Base-by-base conservation (phyloP, 2,888 invertebrate genomes). In the Tanypteryx hageni region DNA sequence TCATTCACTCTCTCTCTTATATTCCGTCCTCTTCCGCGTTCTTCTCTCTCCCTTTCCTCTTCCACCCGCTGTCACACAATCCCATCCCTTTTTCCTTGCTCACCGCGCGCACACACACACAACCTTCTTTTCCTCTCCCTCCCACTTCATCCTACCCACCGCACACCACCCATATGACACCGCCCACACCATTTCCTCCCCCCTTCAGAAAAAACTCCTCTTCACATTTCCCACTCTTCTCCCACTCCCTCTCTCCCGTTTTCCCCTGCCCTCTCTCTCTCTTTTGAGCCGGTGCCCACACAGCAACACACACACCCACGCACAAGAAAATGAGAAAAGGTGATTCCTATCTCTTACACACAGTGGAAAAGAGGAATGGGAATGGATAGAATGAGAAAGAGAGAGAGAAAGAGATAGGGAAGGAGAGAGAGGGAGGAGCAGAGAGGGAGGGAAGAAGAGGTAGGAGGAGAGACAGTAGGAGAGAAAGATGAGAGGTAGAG, bases 241-340 rank as follows among this genome's bases (percentile, higher is more conserved):
- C 1, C 44, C 5, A 1, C 44, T 44, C 5, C 44, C 44, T 5
- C 44, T 5, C 5, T 44, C 44, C 5, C 44, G 1, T 5, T 44
- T 16, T 13, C 5, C 10, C 57, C 22, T 18, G 5, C 31, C 27
- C 44, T 82, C 5, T 31, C 11, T 31, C 13, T 14, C 83, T 57
- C 64, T 89, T 64, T 44, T 44, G 76, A 76, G 76, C 22, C 76
- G 76, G 3, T 76, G 13, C 22, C 11, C 22, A 76, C n/a, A 68
- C 76, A n/a, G n/a, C n/a, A n/a, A n/a, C n/a, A n/a, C n/a, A n/a
- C n/a, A n/a, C n/a, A n/a, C 22, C 11, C 22, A 76, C n/a, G 18
- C 76, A 76, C 22, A 76, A 76, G 76, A 76, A 76, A 76, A 76
- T 76, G 76, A 76, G 76, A 76, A 76, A n/a, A 76, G 76, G 76